These are phyloP conservation scores for Caenorhabditis angaria DNA, from an alignment of 2,888 invertebrate species.

Conservation along the genomic window DNA sequence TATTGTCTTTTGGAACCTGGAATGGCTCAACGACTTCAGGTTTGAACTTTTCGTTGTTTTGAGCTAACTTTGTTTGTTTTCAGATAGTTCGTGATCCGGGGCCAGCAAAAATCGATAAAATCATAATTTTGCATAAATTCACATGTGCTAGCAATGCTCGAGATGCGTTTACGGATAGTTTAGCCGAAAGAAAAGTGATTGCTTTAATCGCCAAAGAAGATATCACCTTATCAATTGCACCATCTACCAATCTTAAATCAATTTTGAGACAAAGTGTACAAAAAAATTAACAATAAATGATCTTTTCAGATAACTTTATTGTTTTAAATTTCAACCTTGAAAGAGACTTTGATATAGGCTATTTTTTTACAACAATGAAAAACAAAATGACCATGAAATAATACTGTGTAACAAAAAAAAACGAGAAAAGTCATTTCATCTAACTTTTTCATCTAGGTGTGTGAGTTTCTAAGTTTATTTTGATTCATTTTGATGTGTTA, in stretches of 20 bases:
- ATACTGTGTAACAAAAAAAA: not conserved
- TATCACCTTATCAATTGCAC: constrained; percentile 43
- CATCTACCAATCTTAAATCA: constrained; percentile 51
- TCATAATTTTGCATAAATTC: constrained; percentile 57
- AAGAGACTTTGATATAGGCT: not conserved
- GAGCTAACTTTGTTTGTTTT: constrained; percentile 10
- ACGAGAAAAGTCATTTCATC: not conserved
- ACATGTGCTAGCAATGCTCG: constrained; percentile 55
- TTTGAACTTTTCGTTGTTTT: constrained; percentile 1
- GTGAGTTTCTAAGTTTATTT: no score
- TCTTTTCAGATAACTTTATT: constrained; percentile 2
- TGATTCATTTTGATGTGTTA: not conserved
- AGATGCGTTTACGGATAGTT: constrained; percentile 45
- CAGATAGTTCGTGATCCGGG: constrained; percentile 66
- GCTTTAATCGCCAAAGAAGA: constrained; percentile 60
- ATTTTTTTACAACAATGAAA: not conserved
- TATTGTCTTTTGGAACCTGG: constrained; percentile 66
- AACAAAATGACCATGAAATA: not conserved
- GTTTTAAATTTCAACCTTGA: not conserved
- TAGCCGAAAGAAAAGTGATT: constrained; percentile 53
- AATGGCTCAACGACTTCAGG: constrained; percentile 63
- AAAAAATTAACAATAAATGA: constrained; percentile 20
- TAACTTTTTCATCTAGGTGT: no score
- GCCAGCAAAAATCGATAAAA: constrained; percentile 60
- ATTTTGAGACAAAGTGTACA: constrained; percentile 42